Evolutionary conservation across 2,113 vertebrate genomes (phyloP).

Genomic region (Toxotes chatareus): DNA sequence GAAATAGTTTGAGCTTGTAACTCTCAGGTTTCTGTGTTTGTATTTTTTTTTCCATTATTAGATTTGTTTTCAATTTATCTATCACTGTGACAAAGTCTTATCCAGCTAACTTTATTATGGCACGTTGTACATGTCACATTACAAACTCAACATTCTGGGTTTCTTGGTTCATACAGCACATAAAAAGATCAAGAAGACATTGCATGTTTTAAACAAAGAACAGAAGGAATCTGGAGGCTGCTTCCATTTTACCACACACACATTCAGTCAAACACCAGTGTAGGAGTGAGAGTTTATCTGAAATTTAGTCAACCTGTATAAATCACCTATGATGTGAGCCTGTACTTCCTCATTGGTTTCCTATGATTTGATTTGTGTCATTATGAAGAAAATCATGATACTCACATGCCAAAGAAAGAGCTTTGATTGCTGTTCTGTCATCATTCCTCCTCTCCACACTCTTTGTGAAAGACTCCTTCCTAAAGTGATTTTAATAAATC

Average conservation of each 20-base stretch:
- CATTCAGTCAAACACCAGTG: neutral
- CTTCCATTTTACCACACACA: constrained; percentile 5
- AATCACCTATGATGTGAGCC: neutral
- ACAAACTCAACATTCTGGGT: constrained; percentile 72
- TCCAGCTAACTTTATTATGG: constrained; percentile 79
- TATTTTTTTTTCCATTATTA: neutral
- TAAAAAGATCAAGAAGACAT: constrained; percentile 42
- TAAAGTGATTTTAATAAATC: neutral
- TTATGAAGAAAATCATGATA: neutral
- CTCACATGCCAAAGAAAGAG: neutral
- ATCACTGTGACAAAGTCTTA: constrained; percentile 29
- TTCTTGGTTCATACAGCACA: constrained; percentile 57
- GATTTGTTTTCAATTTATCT: constrained; percentile 17
- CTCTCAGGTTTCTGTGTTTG: neutral
- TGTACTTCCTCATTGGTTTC: neutral
- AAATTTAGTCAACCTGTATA: neutral
- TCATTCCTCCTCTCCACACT: neutral
- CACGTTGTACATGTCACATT: constrained; percentile 81
- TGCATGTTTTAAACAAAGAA: constrained; percentile 19
- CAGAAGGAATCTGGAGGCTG: constrained; percentile 2
- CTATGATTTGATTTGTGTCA: neutral
- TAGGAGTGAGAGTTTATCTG: neutral
- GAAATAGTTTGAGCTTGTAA: neutral
- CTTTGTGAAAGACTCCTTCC: neutral
- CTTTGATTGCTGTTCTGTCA: neutral